These are phyloP conservation scores for Pholis gunnellus DNA, from an alignment of 2,113 vertebrate species.

Conservation along the genomic window DNA sequence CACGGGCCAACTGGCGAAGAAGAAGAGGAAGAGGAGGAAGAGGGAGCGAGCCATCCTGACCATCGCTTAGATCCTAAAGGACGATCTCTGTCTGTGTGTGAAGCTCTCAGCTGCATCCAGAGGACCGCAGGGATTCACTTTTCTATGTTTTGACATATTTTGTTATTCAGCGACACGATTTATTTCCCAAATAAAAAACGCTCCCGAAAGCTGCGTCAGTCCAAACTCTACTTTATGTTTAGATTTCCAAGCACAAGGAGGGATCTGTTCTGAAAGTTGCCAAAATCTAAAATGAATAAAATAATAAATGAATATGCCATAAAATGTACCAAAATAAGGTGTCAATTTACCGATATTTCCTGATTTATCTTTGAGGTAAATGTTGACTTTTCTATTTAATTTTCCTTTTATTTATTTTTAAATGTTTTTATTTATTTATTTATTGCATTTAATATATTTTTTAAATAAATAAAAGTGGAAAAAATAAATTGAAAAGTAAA, in stretches of 20 bases:
- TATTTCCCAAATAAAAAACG: constrained; percentile 61
- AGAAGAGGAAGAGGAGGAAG: constrained; percentile 91
- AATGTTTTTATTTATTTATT: no score
- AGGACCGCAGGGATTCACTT: constrained; percentile 13
- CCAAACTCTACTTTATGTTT: neutral
- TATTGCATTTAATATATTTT: no score
- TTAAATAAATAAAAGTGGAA: no score
- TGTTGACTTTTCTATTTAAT: no score
- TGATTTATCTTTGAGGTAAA: neutral
- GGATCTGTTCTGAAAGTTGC: no score
- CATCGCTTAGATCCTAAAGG: constrained; percentile 76
- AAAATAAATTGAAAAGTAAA: no score
- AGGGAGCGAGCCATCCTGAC: constrained; percentile 90
- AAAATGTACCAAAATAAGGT: neutral
- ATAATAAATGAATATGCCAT: no score
- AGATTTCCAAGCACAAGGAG: no score
- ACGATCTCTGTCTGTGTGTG: constrained; percentile 11
- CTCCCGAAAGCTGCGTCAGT: no score
- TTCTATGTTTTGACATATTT: constrained; percentile 14
- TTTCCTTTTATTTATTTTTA: no score
- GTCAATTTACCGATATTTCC: neutral
- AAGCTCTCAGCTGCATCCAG: neutral
- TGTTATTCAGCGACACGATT: constrained; percentile 49
- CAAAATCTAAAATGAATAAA: no score
- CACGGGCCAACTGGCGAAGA: constrained; percentile 89